Conservation (phyloP, 2,113 vertebrate species). For the Thamnophis sirtalis region DNA sequence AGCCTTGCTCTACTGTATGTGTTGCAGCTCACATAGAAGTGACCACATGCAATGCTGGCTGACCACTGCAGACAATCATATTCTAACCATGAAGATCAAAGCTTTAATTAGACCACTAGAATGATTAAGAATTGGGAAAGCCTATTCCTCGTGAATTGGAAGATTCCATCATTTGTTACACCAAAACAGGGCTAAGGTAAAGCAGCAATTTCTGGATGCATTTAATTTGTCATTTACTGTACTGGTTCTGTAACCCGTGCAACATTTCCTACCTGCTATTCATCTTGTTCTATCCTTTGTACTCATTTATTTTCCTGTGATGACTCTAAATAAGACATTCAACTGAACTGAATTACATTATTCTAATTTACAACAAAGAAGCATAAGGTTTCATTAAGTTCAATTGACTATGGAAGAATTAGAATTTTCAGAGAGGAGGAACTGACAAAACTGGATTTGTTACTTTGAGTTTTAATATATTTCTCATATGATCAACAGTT, state of each 20-base stretch:
- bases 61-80: neutral
- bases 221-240: neutral
- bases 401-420: constrained; percentile 15
- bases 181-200: neutral
- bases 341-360: neutral
- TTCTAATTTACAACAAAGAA: neutral
- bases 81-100: neutral
- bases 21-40: neutral
- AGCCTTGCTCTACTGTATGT: neutral
- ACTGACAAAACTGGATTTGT: neutral
- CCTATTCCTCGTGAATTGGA: neutral
- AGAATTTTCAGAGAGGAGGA: neutral
- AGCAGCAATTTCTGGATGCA: neutral
- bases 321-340: neutral
- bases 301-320: neutral
- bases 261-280: neutral
- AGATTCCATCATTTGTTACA: neutral
- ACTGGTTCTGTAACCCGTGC: neutral
- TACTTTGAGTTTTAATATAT: constrained; percentile 26
- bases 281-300: neutral
- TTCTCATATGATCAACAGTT: constrained; percentile 20
- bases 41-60: neutral
- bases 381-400: constrained; percentile 16
- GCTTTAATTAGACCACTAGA: neutral
- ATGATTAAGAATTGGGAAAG: neutral